Base-by-base conservation (phyloP, 2,113 vertebrate genomes). In the Rhinoderma darwinii region DNA sequence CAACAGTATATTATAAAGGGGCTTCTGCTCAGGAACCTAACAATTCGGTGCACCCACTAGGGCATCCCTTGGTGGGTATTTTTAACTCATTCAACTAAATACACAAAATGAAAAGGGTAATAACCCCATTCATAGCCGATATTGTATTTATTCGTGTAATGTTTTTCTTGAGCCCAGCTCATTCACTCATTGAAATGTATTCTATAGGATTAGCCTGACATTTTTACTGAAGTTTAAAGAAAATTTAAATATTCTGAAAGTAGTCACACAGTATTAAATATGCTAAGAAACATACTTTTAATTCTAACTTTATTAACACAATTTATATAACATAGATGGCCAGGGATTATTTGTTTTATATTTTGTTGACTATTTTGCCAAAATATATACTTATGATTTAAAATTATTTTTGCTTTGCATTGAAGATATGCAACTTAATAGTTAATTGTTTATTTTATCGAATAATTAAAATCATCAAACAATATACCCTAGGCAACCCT, bases 41-140 rank as follows among this genome's bases (percentile, higher is more conserved):
- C 72, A 43, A 12, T n/a, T 37, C 43, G 14, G 37, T 76, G 37
- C 39, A 12, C 83, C 83, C 83, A 47, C 43, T 50, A 66, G 59
- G 84, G 59, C 74, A 79, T 79, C 84, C 74, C 84, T 59, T 76
- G 56, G 74, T 79, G 84, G 75, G 56, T 44, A 63, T 51, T 79
- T 39, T 35, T 22, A 77, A 84, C 39, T 77, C 51, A 76, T 61
- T 76, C 83, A 61, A 63, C 54, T 86, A 86, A 68, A 86, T 78
- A 86, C 74, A 86, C 43, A 68, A 86, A 79, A 79, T 78, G 74
- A 86, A 77, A 44, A 68, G 59, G 30, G 74, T 47, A 86, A 68
- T 78, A 50, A 85, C 32, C 41, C 84, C 32, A 78, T 77, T 66
- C 41, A 50, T 37, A 37, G 27, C 39, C 35, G 35, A 77, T 77